Base-by-base conservation (phyloP, 2,797 vertebrate species). In the Erithacus rubecula region DNA sequence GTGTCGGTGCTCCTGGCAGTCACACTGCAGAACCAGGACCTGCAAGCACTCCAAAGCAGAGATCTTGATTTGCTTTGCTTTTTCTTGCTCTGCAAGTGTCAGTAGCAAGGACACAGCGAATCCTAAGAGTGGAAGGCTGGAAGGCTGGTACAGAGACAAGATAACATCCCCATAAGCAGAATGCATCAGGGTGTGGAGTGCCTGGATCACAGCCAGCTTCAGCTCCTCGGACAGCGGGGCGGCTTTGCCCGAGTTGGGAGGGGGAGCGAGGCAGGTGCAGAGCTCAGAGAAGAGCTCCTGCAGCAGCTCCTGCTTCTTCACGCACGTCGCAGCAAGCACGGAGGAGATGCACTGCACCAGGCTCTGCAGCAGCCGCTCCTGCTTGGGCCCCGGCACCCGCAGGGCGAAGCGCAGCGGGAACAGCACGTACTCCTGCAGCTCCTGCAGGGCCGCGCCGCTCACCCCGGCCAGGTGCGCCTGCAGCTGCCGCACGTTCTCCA, bases 341-440 rank as follows among this genome's bases (percentile, higher is more conserved):
- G 98, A 97, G 14, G 96, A 88, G 64, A 99, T 81, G 75, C 98
- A 98, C 51, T 98, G 98, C 59, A 98, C 97, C 91, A 98, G 98
- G 7, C 97, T 97, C 96, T 98, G 98, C 83, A 98, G 94, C 89
- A 99, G 74, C 7, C 97, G 96, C 63, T 99, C 98, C 69, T 96
- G 98, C 93, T 97, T 98, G 22, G 97, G 96, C 5, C 98, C 98
- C 0, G 99, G 98, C 20, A 97, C 97, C 97, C 98, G 98, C 32
- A 99, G 98, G 65, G 98, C 92, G 21, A 99, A 99, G 51, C 99
- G 98, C 83, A 99, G 97, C 9, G 99, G 99, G 87, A 99, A 99
- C 59, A 99, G 98, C 53, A 99, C 93, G 9, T 99, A 99, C 68
- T 99, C 99, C 95, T 99, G 99, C 58, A 99, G 98, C 84, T 99